Conservation (phyloP, 2,797 vertebrate genomes). For the Cyprinella venusta region DNA sequence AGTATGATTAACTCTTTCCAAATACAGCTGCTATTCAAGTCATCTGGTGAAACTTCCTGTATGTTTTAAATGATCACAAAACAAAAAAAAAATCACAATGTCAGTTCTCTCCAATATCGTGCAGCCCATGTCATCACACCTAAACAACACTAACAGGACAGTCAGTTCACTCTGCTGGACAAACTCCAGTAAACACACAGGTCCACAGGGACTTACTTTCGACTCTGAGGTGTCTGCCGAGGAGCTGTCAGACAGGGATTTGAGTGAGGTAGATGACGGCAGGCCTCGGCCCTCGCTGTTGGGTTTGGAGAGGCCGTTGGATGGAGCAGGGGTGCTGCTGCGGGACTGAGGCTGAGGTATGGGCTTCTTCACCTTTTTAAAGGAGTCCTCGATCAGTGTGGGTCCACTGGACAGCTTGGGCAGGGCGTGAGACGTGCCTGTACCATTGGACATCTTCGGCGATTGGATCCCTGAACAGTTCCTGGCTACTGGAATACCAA, state of each 20-base stretch:
- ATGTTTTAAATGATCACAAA: not conserved
- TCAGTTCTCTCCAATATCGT: not conserved
- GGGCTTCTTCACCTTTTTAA: constrained; percentile 83
- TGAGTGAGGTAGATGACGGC: constrained; percentile 81
- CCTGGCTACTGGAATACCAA: constrained; percentile 80
- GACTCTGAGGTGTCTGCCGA: constrained; percentile 78
- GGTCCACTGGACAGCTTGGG: constrained; percentile 68
- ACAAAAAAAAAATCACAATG: not conserved
- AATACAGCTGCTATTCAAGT: constrained; percentile 1
- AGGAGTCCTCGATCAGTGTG: constrained; percentile 73
- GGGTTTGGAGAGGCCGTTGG: constrained; percentile 60
- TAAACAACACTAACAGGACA: not conserved
- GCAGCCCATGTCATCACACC: not conserved
- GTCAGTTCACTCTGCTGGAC: not conserved
- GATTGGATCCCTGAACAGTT: constrained; percentile 75
- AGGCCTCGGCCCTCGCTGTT: constrained; percentile 75
- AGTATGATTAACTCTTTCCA: constrained; percentile 6
- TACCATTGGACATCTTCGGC: constrained; percentile 72
- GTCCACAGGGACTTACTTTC: not conserved
- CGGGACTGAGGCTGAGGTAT: constrained; percentile 67
- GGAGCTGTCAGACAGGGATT: constrained; percentile 79
- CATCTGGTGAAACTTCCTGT: constrained; percentile 4
- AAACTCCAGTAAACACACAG: not conserved
- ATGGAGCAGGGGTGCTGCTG: constrained; percentile 70
- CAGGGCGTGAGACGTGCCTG: constrained; percentile 66